A percentile compares a stretch with the other conserved stretches of the same genome.
phyloP scores from a whole-genome alignment of 2,888 invertebrate species.

The Drosophila paranaensis region DNA sequence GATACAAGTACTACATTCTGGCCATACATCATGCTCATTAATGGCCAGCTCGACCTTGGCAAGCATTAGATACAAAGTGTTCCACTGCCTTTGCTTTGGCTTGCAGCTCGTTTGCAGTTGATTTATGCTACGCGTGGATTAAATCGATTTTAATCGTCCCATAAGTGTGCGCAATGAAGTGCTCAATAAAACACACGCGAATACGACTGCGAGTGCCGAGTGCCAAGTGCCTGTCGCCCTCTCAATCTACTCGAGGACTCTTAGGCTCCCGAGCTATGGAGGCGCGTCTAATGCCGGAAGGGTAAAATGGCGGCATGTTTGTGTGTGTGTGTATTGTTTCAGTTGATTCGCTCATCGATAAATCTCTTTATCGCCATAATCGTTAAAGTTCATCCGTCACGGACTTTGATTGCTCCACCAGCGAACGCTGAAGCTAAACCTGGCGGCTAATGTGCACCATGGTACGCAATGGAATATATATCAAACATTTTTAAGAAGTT shows the following conservation, averaged over 20 bases:
- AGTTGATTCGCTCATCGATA: conserved; percentile 70
- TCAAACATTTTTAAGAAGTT: too few relatives aligned
- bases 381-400: conserved; percentile 78
- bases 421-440: conserved; percentile 31
- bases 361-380: conserved; percentile 78
- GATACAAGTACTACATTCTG: conserved; percentile 16
- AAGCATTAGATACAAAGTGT: conserved; percentile 41
- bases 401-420: conserved; percentile 63
- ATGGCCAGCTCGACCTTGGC: conserved; percentile 60
- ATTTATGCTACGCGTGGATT: conserved; percentile 70
- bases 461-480: conserved; percentile 3
- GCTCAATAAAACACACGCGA: conserved; percentile 74
- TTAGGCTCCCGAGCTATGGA: conserved; percentile 36
- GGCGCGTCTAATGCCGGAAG: conserved; percentile 44
- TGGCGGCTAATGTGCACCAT: conserved; percentile 36
- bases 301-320: conserved; percentile 31
- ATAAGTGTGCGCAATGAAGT: conserved; percentile 72
- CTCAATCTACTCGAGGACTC: conserved; percentile 49
- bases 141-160: conserved; percentile 78
- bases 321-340: conserved; percentile 56
- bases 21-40: conserved; percentile 45
- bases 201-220: conserved; percentile 18
- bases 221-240: conserved; percentile 21
- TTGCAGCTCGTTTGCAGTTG: conserved; percentile 45
- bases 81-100: conserved; percentile 20